Evolutionary conservation across 2,113 vertebrate species (phyloP).

Genomic region (Catagonus wagneri): DNA sequence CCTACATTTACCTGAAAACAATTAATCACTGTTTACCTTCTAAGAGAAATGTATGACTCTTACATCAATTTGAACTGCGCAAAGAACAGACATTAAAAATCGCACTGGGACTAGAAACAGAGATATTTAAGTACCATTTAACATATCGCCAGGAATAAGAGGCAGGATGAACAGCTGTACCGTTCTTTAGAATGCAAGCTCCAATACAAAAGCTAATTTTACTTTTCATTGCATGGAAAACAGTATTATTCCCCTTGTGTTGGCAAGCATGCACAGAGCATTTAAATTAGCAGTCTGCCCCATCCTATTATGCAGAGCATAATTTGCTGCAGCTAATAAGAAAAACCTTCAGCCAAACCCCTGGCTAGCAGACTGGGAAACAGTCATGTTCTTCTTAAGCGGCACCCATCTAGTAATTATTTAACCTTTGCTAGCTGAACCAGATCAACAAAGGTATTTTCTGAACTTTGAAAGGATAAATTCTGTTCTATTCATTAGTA

Average conservation of each 20-base stretch:
- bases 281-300: not conserved
- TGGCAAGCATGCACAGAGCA: not conserved
- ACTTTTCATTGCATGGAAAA: not conserved
- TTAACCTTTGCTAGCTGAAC: slow-evolving; percentile 20
- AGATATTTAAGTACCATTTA: slow-evolving; percentile 13
- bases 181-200: slow-evolving; percentile 2
- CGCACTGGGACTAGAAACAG: not conserved
- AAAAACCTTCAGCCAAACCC: not conserved
- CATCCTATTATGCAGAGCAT: not conserved
- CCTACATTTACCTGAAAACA: slow-evolving; percentile 13
- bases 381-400: not conserved
- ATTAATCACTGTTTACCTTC: not conserved
- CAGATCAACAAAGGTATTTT: not conserved
- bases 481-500: slow-evolving; percentile 43
- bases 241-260: not conserved
- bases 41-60: not conserved
- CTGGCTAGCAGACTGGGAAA: not conserved
- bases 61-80: not conserved
- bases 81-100: not conserved
- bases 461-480: slow-evolving; percentile 50
- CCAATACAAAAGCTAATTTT: slow-evolving; percentile 46
- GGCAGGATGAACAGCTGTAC: not conserved
- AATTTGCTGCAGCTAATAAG: not conserved
- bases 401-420: not conserved
- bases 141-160: not conserved